phyloP scores from a whole-genome alignment of 2,797 vertebrate species.

The Sebastes wilsoni region DNA sequence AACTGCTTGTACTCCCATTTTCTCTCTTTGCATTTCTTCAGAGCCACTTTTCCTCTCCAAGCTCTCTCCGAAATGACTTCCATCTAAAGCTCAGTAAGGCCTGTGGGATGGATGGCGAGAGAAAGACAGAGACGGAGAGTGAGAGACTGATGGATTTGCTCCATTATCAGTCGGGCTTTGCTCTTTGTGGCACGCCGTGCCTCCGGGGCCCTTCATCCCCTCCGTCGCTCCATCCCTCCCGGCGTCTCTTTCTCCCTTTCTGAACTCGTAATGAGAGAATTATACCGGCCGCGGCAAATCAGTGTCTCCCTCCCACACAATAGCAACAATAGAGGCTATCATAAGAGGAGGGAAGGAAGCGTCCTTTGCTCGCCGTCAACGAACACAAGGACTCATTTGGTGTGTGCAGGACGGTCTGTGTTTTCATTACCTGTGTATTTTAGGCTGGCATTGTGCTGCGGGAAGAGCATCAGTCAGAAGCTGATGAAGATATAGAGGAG shows the following conservation, averaged over 20 bases:
- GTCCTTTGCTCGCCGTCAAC: slow-evolving; percentile 30
- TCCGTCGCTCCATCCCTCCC: slow-evolving; percentile 19
- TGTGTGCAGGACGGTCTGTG: slow-evolving; percentile 20
- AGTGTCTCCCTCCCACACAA: slow-evolving; percentile 59
- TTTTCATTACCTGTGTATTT: slow-evolving; percentile 58
- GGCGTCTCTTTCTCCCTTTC: slow-evolving; percentile 25
- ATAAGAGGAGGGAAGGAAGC: slow-evolving; percentile 32
- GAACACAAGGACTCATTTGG: slow-evolving; percentile 35
- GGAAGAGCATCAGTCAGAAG: slow-evolving; percentile 30
- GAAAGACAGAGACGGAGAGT: slow-evolving; percentile 33
- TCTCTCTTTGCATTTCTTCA: slow-evolving; percentile 39
- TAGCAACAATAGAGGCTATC: slow-evolving; percentile 53
- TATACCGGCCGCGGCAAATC: slow-evolving; percentile 62
- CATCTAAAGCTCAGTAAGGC: slow-evolving; percentile 39
- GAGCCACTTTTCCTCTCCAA: slow-evolving; percentile 43
- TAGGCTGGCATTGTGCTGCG: slow-evolving; percentile 16
- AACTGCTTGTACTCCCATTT: slow-evolving; percentile 49
- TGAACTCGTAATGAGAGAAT: slow-evolving; percentile 78
- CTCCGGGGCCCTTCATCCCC: slow-evolving; percentile 42
- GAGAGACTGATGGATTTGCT: slow-evolving; percentile 56
- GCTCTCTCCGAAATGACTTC: slow-evolving; percentile 52
- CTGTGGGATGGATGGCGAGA: slow-evolving; percentile 46
- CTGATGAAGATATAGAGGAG: not conserved
- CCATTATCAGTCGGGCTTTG: slow-evolving; percentile 59
- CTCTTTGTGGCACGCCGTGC: slow-evolving; percentile 36